Base-by-base conservation (phyloP, 2,888 invertebrate genomes). In the Dynastes grantii region DNA sequence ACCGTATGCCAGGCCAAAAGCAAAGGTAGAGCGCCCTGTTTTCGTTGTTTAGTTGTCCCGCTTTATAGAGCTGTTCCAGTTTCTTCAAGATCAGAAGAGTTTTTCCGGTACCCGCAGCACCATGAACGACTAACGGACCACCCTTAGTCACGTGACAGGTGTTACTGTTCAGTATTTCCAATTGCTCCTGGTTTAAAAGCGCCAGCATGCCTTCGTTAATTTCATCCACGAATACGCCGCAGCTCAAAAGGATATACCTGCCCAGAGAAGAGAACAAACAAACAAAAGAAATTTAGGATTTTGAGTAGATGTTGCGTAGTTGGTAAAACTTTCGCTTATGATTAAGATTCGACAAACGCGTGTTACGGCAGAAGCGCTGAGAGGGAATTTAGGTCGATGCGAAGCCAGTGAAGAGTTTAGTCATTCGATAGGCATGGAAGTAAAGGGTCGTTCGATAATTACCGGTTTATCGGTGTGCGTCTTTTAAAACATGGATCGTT, bases 71-170 rank as follows among this genome's bases (percentile, higher is more conserved):
- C 73, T 85, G 84, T 81, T 87, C 83, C 49, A 88, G 83, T 85
- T 88, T 88, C 82, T 85, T 85, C 78, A 88, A 81, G 79, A 87
- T 83, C 75, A 88, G 82, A 64, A 88, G 80, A n/a, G 88, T 88
- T 83, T 88, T 88, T 16, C 88, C 88, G 8, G 87, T 87, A n/a
- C 88, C 88, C n/a, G 88, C 88, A 13, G 87, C 87, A 11, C 88
- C 88, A 78, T 88, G 88, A 4, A 87, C 87, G 8, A 88, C 87
- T 79, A 87, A 81, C 40, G 86, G 84, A 11, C 81, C 79, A 61
- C 81, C 76, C 6, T 84, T 83, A 13, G 84, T 82, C 45, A 83
- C 81, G 11, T 80, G 78, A 70, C 85, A 85, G 2, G 81, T 63
- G 29, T 85, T 82, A 40, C 80, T 84, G 55, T 84, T 84, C 11